Evolutionary conservation across 2,797 vertebrate genomes (phyloP), one percentile per base, ranked within the genome.

Genomic region (Pogoniulus pusillus): DNA sequence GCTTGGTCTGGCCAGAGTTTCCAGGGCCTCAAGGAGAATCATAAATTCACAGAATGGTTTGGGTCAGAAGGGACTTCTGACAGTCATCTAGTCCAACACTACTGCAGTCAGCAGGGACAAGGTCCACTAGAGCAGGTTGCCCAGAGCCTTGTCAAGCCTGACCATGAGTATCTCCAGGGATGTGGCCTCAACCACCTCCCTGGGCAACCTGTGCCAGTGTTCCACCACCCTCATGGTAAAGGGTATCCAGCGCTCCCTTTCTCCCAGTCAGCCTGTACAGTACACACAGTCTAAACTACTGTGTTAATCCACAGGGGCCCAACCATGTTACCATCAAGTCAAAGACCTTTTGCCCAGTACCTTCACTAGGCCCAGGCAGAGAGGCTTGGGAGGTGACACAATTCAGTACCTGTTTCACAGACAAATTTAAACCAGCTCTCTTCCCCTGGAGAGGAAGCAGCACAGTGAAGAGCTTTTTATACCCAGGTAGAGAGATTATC

Each of bases 401-500:
- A 85, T 80, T 87, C 82, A 90, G 0, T 74, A 79, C 76, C 81
- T 90, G 57, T 68, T 81, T 77, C 76, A 85, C 30, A 87, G 58
- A 81, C 19, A 69, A 54, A 87, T 82, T 64, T 60, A 90, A 90
- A 90, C 87, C 7, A 77, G 39, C 41, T 82, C 94, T 47, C 69
- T 82, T 57, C 37, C 79, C 60, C 60, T 43, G 30, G 63, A 91
- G 70, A 93, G 59, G 58, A 94, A 54, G 43, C 43, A 89, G 54
- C 16, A 4, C 0, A 1, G 70, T 84, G 77, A 92, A 90, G 74
- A 91, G 71, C 74, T 89, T 91, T 88, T 95, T 93, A 89, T 82
- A 85, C 72, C 68, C 89, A 82, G 70, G 65, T 57, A 76, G 73
- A 78, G 57, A 94, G 88, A 93, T 95, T 90, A 90, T 92, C 72